Base-by-base conservation (phyloP, 2,113 vertebrate species). In the Periophthalmodon schlosseri region DNA sequence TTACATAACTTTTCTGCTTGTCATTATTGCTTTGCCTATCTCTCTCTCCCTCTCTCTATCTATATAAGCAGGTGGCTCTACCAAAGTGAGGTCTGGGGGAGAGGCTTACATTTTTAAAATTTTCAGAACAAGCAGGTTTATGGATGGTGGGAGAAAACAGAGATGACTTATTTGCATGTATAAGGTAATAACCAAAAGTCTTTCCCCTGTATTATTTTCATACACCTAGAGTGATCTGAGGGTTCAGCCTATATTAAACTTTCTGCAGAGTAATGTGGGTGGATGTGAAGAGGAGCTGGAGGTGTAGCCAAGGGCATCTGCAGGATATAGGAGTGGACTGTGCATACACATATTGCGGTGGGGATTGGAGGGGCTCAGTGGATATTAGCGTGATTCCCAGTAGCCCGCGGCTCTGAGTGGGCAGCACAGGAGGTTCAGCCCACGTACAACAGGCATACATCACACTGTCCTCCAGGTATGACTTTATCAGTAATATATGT, bases 321-420 rank as follows among this genome's bases (percentile, higher is more conserved):
- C 70, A 73, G 47, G 73, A 74, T 60, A 70, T 68, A 2, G 70
- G 20, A 72, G 28, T 83, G 79, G 81, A 74, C 69, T 73, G 21
- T 73, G 28, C 28, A 73, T 52, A 36, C 24, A 68, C 24, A 77
- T 77, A 84, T 74, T 87, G 73, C 78, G 73, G 68, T 33, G 79
- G 76, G 83, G 84, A 83, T 81, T 79, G 24, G 50, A 75, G 63
- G 75, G 75, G 76, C 74, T 76, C 81, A 70, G 1, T 57, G 72
- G 83, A 80, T 84, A 77, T 81, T 73, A 84, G 24, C 34, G 6
- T 13, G 6, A 78, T 68, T 60, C 74, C 57, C 14, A 66, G 73
- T 47, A 57, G 60, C 82, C 75, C 4, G 14, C 47, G 57, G 81
- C 33, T 72, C 73, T 0, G 52, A 66, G 81, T 67, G 54, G 57